phyloP scores from a whole-genome alignment of 2,113 vertebrate genomes.

The Climacteris rufus region DNA sequence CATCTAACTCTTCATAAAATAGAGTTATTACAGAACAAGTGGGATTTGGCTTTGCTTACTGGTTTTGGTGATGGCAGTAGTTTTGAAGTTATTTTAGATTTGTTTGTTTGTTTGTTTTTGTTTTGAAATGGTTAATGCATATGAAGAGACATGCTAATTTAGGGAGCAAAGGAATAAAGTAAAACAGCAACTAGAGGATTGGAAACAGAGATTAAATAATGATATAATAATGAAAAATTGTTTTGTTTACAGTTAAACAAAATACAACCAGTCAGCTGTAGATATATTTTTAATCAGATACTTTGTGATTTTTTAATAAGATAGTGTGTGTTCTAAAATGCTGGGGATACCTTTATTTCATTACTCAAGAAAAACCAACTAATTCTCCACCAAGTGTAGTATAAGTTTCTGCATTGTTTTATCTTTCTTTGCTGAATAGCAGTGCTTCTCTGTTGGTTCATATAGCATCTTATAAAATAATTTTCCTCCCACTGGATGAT shows the following conservation, averaged over 20 bases:
- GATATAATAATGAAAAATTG: background rate
- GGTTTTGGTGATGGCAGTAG: rapidly evolving
- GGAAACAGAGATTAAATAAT: background rate
- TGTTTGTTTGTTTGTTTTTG: background rate
- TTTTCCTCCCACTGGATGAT: background rate
- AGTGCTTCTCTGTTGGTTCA: background rate
- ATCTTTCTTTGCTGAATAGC: background rate
- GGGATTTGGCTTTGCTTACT: background rate
- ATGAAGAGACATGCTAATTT: background rate
- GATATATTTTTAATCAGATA: background rate
- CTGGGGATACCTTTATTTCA: background rate
- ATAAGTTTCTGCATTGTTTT: background rate
- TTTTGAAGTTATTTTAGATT: background rate
- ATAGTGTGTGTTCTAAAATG: background rate
- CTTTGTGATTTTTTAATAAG: background rate
- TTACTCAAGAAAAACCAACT: background rate
- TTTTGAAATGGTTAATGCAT: background rate
- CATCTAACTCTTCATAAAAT: background rate
- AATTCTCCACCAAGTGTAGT: background rate
- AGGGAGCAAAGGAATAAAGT: background rate
- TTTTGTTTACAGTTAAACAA: background rate
- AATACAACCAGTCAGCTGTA: background rate
- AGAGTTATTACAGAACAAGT: background rate
- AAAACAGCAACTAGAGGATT: background rate
- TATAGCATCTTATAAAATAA: background rate